Conservation (phyloP, 2,113 vertebrate genomes). For the Centropus bengalensis region DNA sequence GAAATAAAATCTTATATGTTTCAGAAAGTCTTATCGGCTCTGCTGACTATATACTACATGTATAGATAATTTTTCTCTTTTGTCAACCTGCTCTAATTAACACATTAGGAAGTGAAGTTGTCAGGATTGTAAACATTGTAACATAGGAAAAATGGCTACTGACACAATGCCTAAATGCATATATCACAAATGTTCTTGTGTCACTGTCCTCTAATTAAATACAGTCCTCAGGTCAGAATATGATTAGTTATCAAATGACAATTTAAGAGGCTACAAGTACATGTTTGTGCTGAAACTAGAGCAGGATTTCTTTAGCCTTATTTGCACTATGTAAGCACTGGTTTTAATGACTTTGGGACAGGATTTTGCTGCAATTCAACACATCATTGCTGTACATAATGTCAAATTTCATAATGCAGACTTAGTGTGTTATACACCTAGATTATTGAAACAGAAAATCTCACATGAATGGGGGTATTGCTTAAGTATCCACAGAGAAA, state of each 20-base stretch:
- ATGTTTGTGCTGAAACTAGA: constrained; percentile 29
- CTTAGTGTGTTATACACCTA: neutral
- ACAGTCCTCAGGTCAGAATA: constrained; percentile 25
- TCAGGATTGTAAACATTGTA: constrained; percentile 29
- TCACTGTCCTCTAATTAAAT: constrained; percentile 60
- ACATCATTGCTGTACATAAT: neutral
- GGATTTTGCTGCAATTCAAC: neutral
- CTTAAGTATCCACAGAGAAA: neutral
- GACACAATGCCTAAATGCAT: constrained; percentile 67
- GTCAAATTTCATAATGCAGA: neutral
- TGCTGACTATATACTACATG: neutral
- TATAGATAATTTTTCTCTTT: constrained; percentile 3
- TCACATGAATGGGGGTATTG: neutral
- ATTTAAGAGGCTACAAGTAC: constrained; percentile 6
- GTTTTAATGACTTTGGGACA: neutral
- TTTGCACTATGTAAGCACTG: neutral
- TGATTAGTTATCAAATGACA: constrained; percentile 63
- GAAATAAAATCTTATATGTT: neutral
- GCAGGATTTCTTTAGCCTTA: neutral
- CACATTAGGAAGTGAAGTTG: constrained; percentile 38
- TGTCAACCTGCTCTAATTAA: constrained; percentile 13
- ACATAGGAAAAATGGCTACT: constrained; percentile 20
- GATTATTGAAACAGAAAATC: neutral
- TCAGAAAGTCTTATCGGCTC: neutral
- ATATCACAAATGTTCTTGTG: constrained; percentile 28